phyloP scores from a whole-genome alignment of 2,888 invertebrate species.

The Tanypteryx hageni region DNA sequence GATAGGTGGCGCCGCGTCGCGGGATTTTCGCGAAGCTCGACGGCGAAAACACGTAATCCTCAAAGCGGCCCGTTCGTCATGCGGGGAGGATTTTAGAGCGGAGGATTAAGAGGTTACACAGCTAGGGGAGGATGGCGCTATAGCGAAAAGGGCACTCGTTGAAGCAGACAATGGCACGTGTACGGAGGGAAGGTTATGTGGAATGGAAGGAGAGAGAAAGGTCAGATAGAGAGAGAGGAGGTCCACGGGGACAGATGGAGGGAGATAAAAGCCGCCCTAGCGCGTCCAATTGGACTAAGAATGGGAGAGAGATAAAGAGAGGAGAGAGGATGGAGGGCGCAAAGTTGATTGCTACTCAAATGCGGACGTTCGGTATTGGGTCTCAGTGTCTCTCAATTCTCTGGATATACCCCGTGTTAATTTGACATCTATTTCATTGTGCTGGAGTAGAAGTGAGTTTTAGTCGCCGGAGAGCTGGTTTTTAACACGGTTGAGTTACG shows the following conservation, averaged over 20 bases:
- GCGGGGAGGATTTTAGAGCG: background rate
- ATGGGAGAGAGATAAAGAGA: background rate
- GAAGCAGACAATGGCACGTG: constrained; percentile 16
- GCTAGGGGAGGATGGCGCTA: background rate
- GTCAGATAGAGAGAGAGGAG: background rate
- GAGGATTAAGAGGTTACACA: background rate
- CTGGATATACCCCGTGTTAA: background rate
- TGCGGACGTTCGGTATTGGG: background rate
- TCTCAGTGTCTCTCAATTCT: background rate
- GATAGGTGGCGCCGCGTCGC: background rate
- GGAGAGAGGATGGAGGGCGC: background rate
- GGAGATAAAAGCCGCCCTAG: background rate
- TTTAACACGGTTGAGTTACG: background rate
- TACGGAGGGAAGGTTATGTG: background rate
- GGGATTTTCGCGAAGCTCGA: background rate
- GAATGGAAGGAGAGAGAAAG: background rate
- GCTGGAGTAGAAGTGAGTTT: background rate
- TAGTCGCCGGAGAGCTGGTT: background rate
- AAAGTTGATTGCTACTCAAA: background rate
- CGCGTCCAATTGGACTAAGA: too few relatives aligned
- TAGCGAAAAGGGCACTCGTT: background rate
- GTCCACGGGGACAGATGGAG: background rate
- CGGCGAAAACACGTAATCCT: background rate
- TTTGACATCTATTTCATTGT: background rate
- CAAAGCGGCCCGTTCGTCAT: constrained; percentile 8